Base-by-base conservation (phyloP, 2,888 invertebrate genomes). In the Odontocolon sp. region DNA sequence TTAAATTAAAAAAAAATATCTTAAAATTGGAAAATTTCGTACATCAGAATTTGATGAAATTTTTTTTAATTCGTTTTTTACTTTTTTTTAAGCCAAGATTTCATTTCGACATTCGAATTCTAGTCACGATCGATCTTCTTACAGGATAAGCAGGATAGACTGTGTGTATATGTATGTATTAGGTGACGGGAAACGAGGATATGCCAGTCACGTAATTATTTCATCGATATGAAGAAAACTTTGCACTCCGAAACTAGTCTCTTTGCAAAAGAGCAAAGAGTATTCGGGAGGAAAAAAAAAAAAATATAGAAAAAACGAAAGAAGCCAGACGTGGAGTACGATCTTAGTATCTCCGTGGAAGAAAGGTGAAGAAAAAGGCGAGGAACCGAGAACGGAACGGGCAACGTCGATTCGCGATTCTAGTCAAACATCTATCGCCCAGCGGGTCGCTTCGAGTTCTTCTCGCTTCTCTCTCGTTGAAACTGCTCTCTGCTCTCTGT, bases 191-290 rank as follows among this genome's bases (percentile, higher is more conserved):
- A n/a, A n/a, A n/a, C n/a, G n/a, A n/a, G n/a, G n/a, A n/a, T n/a
- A n/a, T n/a, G n/a, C n/a, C n/a, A n/a, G n/a, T n/a, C n/a, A n/a
- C n/a, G n/a, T n/a, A n/a, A n/a, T n/a, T n/a, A n/a, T 76, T 70
- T 70, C 76, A 66, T 70, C 76, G 76, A 57, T 66, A 59, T 18
- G 71, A 54, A 54, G 59, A 31, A 63, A 75, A 75, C 38, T 75
- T 69, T 75, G 63, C 47, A 56, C 63, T 69, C 36, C 28, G 28
- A 14, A 28, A 14, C 21, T 23, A 33, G 14, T 63, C 68, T 40
- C 61, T 47, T 68, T 52, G 61, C 59, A 14, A 40, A 18, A 40
- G 36, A 57, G 11, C 42, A 16, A 14, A 36, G 72, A 67, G 52
- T 61, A 61, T 63, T 33, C 50, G 42, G 16, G 21, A 14, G 45